Evolutionary conservation across 2,797 vertebrate genomes (phyloP).

Genomic region (Onychomys leucogaster): DNA sequence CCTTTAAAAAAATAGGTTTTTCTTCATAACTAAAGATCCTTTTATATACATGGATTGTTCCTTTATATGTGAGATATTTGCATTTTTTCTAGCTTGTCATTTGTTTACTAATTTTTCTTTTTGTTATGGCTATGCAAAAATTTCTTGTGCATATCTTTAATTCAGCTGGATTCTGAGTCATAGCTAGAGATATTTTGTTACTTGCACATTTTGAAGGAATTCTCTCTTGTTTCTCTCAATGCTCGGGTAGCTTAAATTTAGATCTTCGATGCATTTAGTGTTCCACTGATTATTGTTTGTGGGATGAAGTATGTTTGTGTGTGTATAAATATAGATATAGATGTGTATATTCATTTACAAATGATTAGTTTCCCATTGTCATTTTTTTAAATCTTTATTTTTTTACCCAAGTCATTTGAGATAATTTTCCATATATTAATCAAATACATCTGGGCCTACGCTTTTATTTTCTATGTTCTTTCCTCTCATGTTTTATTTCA

Average conservation of each 20-base stretch:
- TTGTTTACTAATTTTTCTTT: conserved; percentile 50
- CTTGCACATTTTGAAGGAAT: neutral
- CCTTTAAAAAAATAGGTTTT: conserved; percentile 21
- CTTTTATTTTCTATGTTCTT: neutral
- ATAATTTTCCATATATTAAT: conserved; percentile 1
- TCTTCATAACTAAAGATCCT: neutral
- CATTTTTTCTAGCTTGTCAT: conserved; percentile 36
- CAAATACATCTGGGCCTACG: neutral
- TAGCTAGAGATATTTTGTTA: neutral
- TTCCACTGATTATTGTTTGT: neutral
- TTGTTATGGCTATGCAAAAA: neutral
- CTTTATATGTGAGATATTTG: neutral
- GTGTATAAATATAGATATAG: neutral
- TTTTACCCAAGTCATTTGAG: neutral
- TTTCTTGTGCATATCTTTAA: neutral
- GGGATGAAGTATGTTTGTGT: neutral
- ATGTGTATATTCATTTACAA: neutral
- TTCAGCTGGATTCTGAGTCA: conserved; percentile 33
- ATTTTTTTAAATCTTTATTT: neutral
- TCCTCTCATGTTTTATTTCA: neutral
- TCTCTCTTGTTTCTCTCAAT: neutral
- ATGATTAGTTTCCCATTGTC: neutral
- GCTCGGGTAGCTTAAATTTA: neutral
- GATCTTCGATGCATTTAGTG: neutral
- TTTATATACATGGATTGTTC: neutral